phyloP scores from a whole-genome alignment of 2,113 vertebrate genomes.

The Lepus timidus region DNA sequence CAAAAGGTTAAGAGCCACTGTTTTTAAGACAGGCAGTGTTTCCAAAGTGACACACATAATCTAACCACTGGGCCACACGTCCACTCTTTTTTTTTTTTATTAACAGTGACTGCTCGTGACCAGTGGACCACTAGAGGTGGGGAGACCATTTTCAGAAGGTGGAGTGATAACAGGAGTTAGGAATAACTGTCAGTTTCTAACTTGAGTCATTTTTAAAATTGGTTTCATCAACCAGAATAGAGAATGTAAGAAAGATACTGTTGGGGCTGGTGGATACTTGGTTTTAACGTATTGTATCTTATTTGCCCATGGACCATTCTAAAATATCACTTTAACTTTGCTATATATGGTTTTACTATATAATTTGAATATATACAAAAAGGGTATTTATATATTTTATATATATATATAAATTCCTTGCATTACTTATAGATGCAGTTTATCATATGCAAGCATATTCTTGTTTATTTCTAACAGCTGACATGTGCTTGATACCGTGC shows the following conservation, averaged over 20 bases:
- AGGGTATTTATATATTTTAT: neutral
- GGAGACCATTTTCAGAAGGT: neutral
- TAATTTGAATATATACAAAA: neutral
- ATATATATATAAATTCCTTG: neutral
- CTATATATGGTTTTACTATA: neutral
- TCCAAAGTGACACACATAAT: neutral
- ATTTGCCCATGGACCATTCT: neutral
- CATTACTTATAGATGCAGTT: neutral
- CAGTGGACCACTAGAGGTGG: neutral
- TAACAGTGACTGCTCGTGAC: neutral
- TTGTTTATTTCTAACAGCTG: neutral
- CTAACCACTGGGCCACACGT: too few relatives aligned
- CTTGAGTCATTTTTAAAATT: neutral
- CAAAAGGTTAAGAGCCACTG: neutral
- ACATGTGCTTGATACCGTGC: neutral
- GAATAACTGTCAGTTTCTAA: slow-evolving; percentile 10
- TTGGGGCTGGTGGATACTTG: neutral
- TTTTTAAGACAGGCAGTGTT: slow-evolving; percentile 9
- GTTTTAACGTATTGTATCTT: slow-evolving; percentile 36
- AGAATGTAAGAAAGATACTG: neutral
- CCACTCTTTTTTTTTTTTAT: too few relatives aligned
- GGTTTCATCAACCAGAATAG: neutral
- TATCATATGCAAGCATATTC: neutral
- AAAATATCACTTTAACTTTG: slow-evolving; percentile 32
- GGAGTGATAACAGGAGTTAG: neutral